Evolutionary conservation across 1,140 invertebrate species (phyloP), one percentile per base, ranked within the genome.

Genomic region (Cardiocondyla obscurior): DNA sequence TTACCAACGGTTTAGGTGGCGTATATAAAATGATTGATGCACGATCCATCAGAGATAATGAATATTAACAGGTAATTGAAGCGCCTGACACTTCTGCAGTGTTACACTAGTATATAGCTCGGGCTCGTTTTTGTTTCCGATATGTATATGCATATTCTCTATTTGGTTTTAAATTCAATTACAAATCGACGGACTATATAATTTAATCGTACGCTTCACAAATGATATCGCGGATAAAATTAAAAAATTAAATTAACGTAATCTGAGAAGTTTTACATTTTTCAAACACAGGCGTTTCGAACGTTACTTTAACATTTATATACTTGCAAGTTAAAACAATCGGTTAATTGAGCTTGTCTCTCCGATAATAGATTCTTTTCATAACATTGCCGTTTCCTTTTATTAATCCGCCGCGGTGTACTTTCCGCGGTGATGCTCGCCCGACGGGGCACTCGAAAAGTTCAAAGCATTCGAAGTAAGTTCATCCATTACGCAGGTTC

Each of bases 1-100:
- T 79, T 79, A 81, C 58, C 53, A 53, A 73, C 67, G 53, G 58
- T 81, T 70, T 73, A 51, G 22, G 73, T 25, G 62, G 28, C 69
- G 55, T 19, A 22, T 30, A n/a, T 39, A 39, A 79, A 69, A 55
- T 69, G 74, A 79, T 67, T 30, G 74, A 79, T 74, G 16, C 10
- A 8, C 30, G n/a, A 4, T 67, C 42, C 62, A 42, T 53, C 53
- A 53, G 42, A 79, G 28, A 69, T 79, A 79, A 79, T 76, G n/a
- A n/a, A 14, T 10, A 14, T 64, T 76, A 64, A 53, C n/a, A 53
- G 28, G 16, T 22, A 16, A 42, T 53, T 28, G 60, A n/a, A 44
- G 53, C 39, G 22, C 14, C 46, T 19, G 30, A 77, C 28, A 22
- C 42, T 53, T 57, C 49, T 62, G 16, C 33, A 22, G 30, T 19